These are phyloP conservation scores for Vimba vimba DNA, from an alignment of 2,113 vertebrate genomes.

Conservation along the genomic window DNA sequence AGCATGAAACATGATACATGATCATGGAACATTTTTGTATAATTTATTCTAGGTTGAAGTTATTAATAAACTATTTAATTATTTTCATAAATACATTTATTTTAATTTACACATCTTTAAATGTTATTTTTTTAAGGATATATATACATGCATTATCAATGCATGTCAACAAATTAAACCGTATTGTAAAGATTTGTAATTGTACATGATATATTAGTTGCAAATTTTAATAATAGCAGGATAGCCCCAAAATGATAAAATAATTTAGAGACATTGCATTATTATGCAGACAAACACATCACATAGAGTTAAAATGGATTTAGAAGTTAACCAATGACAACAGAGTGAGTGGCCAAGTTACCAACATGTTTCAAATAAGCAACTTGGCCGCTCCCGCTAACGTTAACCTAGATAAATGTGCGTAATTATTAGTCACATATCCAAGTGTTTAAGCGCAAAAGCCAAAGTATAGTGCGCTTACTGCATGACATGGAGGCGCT, in stretches of 20 bases:
- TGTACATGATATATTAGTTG: not conserved
- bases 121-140: not conserved
- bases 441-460: too few species aligned
- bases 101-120: not conserved
- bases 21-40: not conserved
- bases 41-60: not conserved
- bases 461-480: too few species aligned
- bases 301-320: not conserved
- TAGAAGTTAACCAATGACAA: not conserved
- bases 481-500: too few species aligned
- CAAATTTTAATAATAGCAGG: not conserved
- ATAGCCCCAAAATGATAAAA: not conserved
- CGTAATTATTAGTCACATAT: too few species aligned
- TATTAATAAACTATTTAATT: not conserved
- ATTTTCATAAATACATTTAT: not conserved
- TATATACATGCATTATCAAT: not conserved
- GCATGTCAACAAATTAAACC: not conserved
- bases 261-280: not conserved
- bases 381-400: too few species aligned
- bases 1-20: not conserved
- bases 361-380: too few species aligned
- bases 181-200: not conserved
- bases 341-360: too few species aligned
- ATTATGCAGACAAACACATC: not conserved
- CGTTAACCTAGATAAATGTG: too few species aligned